Evolutionary conservation across 1,140 invertebrate genomes (phyloP), one percentile per base, ranked within the genome.

Genomic region (Pseudomyrmex dendroicus): DNA sequence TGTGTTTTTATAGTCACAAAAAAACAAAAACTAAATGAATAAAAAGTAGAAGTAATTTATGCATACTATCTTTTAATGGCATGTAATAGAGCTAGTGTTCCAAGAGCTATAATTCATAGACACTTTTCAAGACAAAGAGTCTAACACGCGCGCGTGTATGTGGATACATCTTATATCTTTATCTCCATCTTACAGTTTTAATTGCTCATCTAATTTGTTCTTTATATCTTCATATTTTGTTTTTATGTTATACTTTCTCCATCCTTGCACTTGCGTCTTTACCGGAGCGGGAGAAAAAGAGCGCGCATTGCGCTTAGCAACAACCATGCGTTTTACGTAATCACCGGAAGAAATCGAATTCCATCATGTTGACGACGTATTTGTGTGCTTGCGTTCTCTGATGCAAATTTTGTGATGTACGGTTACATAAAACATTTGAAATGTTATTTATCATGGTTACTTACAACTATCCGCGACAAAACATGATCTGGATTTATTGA

Each of bases 241-340:
- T 80, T 80, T 80, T 80, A 72, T 70, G 70, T 78, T 20, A 78
- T 50, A 54, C 0, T 35, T 35, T 25, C 35, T 25, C 44, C 44
- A 59, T 22, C 44, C 54, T 78, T 59, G 76, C 66, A 80, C 54
- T 64, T 80, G 66, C 76, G 76, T 44, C 76, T 35, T 20, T 44
- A 3, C 15, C 17, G 12, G 61, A 8, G 13, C 8, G 50, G 12
- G 9, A 5, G 76, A 10, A 20, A 57, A 2, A 35, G 35, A 25
- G 25, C 25, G 64, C 44, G 22, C 54, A 15, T 59, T 70, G 76
- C 76, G 44, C 76, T 80, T 80, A 80, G 76, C 76, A 80, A 80
- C 76, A 80, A 80, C 76, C 54, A 66, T 54, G 48, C 54, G 66
- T 72, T 80, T 80, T 80, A 80, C 20, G 15, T 80, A 80, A 80